Percentiles rank a stretch among this genome's conserved stretches.
These are phyloP conservation scores for Saccopteryx leptura DNA, from an alignment of 2,113 vertebrate species.

Conservation along the genomic window DNA sequence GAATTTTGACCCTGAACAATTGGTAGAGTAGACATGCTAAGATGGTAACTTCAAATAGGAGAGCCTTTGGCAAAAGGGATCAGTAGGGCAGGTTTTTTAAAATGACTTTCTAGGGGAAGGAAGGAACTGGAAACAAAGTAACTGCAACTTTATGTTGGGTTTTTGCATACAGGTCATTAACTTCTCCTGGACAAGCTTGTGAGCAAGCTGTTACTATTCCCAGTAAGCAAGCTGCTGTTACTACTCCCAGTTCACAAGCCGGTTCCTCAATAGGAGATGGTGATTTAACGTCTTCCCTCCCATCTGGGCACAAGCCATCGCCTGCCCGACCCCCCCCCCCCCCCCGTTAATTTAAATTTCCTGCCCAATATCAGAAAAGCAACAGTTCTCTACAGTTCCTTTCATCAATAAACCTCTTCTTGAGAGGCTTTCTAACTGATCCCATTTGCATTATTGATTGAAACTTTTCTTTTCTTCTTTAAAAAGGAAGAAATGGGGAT, in stretches of 20 bases:
- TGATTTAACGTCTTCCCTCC: not conserved
- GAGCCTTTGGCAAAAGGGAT: too few species aligned
- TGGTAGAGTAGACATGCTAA: not conserved
- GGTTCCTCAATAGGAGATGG: not conserved
- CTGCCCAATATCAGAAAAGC: not conserved
- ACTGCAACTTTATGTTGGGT: accelerated
- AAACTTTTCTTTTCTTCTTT: not conserved
- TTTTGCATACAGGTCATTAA: not conserved
- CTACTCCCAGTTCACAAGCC: not conserved
- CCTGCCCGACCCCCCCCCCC: too few species aligned
- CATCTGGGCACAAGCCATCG: not conserved
- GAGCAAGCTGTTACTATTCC: not conserved
- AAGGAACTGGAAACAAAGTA: not conserved
- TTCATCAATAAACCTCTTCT: not conserved
- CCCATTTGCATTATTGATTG: slow-evolving; percentile 53
- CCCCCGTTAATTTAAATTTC: not conserved
- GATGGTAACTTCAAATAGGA: not conserved
- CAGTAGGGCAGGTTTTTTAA: not conserved
- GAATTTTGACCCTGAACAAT: not conserved
- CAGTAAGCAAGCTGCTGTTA: too few species aligned
- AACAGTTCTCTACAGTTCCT: not conserved
- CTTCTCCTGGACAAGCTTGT: not conserved
- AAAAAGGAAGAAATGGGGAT: slow-evolving; percentile 36
- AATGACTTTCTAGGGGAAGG: not conserved
- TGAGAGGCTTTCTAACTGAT: slow-evolving; percentile 33